phyloP scores from a whole-genome alignment of 2,888 invertebrate genomes.

The Sisyra nigra region DNA sequence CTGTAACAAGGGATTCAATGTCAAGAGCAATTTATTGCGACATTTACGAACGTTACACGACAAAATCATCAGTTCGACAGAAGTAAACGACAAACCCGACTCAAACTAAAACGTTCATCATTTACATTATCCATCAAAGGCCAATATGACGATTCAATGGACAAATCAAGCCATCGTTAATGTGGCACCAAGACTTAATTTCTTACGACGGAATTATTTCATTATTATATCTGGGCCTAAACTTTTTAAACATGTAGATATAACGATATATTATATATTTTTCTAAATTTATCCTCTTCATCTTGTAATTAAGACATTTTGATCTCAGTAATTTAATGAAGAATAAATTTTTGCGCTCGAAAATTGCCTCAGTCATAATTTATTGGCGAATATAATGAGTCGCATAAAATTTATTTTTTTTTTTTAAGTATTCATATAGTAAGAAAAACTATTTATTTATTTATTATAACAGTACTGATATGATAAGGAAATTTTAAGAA shows the following conservation, averaged over 20 bases:
- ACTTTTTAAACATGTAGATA: background rate
- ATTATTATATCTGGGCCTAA: background rate
- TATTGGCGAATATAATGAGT: too few species aligned
- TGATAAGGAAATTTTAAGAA: too few species aligned
- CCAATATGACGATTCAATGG: background rate
- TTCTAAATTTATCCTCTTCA: background rate
- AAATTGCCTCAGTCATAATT: too few species aligned
- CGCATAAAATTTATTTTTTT: too few species aligned
- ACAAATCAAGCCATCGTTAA: too few species aligned
- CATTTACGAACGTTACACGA: conserved; percentile 61
- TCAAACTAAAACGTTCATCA: background rate
- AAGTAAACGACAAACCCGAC: conserved; percentile 14
- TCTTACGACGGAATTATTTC: background rate
- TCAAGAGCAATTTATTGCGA: conserved; percentile 57
- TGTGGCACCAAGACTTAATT: background rate
- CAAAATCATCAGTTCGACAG: conserved; percentile 35
- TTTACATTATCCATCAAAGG: background rate
- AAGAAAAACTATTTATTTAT: too few species aligned
- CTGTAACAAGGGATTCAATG: conserved; percentile 64
- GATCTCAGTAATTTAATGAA: too few species aligned
- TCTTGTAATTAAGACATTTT: too few species aligned
- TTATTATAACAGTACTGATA: too few species aligned
- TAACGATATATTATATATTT: conserved; percentile 1
- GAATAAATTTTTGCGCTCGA: too few species aligned
- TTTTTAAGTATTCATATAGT: too few species aligned